These are phyloP conservation scores for Gasterosteus nipponicus DNA, from an alignment of 2,113 vertebrate species.

Conservation along the genomic window DNA sequence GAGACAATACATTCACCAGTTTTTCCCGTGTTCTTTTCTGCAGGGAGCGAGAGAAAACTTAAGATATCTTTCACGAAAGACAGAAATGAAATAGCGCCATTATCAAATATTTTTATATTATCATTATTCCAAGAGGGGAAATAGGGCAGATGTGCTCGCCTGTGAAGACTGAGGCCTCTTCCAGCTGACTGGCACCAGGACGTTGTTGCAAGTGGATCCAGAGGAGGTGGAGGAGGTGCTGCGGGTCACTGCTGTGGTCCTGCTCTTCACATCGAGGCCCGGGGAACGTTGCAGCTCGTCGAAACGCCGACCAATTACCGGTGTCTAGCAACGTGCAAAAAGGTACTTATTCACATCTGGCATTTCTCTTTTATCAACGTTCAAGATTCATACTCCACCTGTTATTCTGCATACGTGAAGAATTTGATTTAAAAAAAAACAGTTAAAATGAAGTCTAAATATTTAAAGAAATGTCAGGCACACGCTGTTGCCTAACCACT, in stretches of 20 bases:
- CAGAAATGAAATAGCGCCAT: not conserved
- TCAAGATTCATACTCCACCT: conserved; percentile 12
- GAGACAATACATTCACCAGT: conserved; percentile 93
- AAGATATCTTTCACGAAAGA: conserved; percentile 9
- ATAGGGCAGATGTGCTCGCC: conserved; percentile 72
- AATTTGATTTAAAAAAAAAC: conserved; percentile 1
- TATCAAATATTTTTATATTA: not conserved
- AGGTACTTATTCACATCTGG: not conserved
- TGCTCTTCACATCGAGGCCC: conserved; percentile 88
- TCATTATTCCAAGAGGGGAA: not conserved
- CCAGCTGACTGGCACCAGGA: conserved; percentile 98
- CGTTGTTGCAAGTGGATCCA: conserved; percentile 92
- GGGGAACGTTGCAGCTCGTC: conserved; percentile 89
- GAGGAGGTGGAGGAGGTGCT: conserved; percentile 97
- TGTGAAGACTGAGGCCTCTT: conserved; percentile 97
- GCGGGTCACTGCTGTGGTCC: conserved; percentile 88
- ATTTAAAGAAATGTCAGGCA: conserved; percentile 35
- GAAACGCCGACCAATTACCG: conserved; percentile 92
- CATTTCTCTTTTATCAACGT: not conserved
- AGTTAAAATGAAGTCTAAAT: conserved; percentile 32
- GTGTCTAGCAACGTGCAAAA: conserved; percentile 82
- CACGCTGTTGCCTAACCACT: conserved; percentile 32
- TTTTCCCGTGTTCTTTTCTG: conserved; percentile 98
- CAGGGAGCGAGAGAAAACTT: conserved; percentile 47
- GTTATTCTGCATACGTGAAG: not conserved